Conservation (phyloP, 2,113 vertebrate genomes). For the Oxyruncus cristatus region DNA sequence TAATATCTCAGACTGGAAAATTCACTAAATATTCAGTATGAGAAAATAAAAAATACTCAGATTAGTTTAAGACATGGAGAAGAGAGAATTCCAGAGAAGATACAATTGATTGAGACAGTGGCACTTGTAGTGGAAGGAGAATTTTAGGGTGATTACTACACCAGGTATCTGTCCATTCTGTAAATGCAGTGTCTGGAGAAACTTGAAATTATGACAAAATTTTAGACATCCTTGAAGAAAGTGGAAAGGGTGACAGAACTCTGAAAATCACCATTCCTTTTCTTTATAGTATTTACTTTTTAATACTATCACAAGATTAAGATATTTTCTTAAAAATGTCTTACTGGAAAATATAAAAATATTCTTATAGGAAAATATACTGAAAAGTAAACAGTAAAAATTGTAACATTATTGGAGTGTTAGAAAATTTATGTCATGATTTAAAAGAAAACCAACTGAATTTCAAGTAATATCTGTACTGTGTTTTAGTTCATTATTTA, state of each 20-base stretch:
- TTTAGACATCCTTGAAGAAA: not conserved
- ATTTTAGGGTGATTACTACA: not conserved
- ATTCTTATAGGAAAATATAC: not conserved
- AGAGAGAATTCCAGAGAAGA: not conserved
- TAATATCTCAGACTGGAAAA: not conserved
- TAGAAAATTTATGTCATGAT: not conserved
- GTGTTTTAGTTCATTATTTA: not conserved
- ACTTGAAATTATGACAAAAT: not conserved
- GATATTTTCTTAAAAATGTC: not conserved
- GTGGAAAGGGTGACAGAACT: not conserved
- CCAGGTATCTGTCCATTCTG: not conserved
- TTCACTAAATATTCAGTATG: not conserved
- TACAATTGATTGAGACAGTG: not conserved
- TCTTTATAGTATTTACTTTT: not conserved
- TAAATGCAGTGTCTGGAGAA: not conserved
- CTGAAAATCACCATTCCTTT: not conserved
- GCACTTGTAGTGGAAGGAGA: not conserved
- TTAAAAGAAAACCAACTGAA: not conserved
- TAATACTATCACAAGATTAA: not conserved
- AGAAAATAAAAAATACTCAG: not conserved
- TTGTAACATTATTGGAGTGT: not conserved
- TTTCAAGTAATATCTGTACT: not conserved
- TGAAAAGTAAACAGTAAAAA: not conserved
- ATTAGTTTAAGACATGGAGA: not conserved
- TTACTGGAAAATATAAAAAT: too few relatives aligned